These are phyloP conservation scores for Drosophila biarmipes DNA, from an alignment of 1,140 invertebrate species.

Conservation along the genomic window DNA sequence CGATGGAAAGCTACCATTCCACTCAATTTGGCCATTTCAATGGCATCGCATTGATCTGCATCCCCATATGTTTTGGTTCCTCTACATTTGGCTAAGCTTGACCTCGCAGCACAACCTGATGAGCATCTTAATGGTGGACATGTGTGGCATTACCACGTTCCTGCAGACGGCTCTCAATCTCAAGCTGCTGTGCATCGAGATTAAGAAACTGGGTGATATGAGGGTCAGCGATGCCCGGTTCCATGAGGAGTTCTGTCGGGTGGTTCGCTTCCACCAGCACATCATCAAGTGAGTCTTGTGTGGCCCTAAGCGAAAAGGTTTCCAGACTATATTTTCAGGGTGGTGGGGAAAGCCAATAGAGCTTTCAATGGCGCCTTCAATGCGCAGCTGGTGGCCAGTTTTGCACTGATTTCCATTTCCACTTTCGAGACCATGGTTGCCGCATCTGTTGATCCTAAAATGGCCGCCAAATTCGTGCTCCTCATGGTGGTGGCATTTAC, in stretches of 20 bases:
- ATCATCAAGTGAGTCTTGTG: slow-evolving; percentile 50
- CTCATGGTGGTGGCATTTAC: slow-evolving; percentile 55
- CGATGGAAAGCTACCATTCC: slow-evolving; percentile 42
- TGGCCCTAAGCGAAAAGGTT: too few species aligned
- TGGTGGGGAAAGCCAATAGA: slow-evolving; percentile 45
- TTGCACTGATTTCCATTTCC: slow-evolving; percentile 63
- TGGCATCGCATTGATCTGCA: slow-evolving; percentile 40
- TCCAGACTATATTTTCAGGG: slow-evolving; percentile 17
- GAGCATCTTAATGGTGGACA: slow-evolving; percentile 56
- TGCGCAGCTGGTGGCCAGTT: slow-evolving; percentile 66
- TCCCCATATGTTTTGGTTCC: slow-evolving; percentile 19
- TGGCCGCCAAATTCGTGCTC: slow-evolving; percentile 61
- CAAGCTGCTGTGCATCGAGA: slow-evolving; percentile 55
- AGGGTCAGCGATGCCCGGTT: slow-evolving; percentile 21
- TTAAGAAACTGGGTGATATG: slow-evolving; percentile 42
- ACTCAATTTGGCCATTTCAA: slow-evolving; percentile 50
- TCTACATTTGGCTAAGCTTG: slow-evolving; percentile 48
- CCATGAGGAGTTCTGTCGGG: slow-evolving; percentile 24
- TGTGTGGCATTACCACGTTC: slow-evolving; percentile 57
- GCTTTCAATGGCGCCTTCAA: slow-evolving; percentile 60
- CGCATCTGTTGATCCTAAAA: slow-evolving; percentile 54
- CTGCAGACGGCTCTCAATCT: slow-evolving; percentile 68
- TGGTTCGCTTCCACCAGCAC: slow-evolving; percentile 63
- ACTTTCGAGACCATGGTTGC: slow-evolving; percentile 65
- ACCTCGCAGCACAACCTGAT: slow-evolving; percentile 45